Evolutionary conservation across 2,888 invertebrate genomes (phyloP), one percentile per base, ranked within the genome.

Genomic region (Drosophila borborema): DNA sequence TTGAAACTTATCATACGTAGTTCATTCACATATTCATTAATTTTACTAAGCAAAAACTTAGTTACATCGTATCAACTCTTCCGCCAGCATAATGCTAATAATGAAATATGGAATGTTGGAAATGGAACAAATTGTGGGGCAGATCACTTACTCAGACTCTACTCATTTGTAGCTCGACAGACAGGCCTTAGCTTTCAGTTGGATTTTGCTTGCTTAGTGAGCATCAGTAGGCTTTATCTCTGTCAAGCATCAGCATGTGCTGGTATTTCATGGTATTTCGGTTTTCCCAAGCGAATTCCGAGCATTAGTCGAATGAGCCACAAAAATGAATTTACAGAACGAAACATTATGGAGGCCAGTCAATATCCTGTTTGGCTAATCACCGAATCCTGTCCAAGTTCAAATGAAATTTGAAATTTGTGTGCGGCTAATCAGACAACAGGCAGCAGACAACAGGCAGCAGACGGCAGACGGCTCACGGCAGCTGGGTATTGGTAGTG

Each of bases 301-400:
- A 36, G 23, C 3, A 14, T 48, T 28, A 9, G 14, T 51, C 7
- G 51, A 51, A 36, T 36, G 34, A 10, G 1, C 10, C n/a, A 48
- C 41, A 3, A 8, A 41, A 41, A 8, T n/a, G 41, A 41, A n/a
- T 16, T n/a, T n/a, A 20, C 3, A 41, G 16, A 31, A 31, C 16
- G 16, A 9, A 28, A 34, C 51, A 34, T 18, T 18, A 16, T 5
- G 12, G 12, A 28, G 38, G 34, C 16, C 46, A 41, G 7, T 53
- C 62, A 74, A 78, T 69, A 74, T 78, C 77, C 74, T 65, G 69
- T 51, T 69, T 61, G 40, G 18, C 51, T 72, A 69, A 75, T 72
- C 63, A 61, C 28, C 28, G 51, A 68, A 31, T 41, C 34, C 54
- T 62, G 38, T 51, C 61, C 41, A 64, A 49, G 56, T 38, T 48